Percentiles rank a stretch among this genome's conserved stretches.
Conservation (phyloP, 2,797 vertebrate species). For the Sylvilagus floridanus region DNA sequence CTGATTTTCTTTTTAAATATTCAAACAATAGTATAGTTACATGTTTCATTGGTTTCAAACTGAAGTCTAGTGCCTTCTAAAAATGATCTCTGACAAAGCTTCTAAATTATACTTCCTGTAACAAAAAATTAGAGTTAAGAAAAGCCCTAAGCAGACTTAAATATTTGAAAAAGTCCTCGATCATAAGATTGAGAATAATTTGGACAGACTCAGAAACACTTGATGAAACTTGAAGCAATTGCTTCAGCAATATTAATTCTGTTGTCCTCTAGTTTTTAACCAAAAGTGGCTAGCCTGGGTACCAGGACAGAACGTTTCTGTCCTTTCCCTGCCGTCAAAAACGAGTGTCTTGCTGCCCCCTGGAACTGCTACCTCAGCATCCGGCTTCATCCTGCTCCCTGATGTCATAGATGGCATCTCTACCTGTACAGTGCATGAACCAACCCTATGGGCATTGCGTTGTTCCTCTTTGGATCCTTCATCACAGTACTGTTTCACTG, state of each 20-base stretch:
- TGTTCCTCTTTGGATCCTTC: constrained; percentile 71
- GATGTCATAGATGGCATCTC: constrained; percentile 16
- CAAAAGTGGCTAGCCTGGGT: background rate
- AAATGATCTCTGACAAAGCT: background rate
- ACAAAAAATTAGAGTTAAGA: background rate
- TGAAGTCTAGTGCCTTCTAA: constrained; percentile 7
- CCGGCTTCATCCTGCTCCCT: background rate
- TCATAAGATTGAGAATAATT: constrained; percentile 37
- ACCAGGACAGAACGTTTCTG: background rate
- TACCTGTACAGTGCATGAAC: constrained; percentile 67
- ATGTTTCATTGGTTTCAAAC: background rate
- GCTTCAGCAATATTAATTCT: constrained; percentile 29
- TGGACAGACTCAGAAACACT: background rate
- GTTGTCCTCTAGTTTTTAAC: background rate
- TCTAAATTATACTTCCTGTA: background rate
- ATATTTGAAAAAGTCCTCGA: background rate
- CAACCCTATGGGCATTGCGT: constrained; percentile 7
- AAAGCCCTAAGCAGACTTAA: constrained; percentile 21
- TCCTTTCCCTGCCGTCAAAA: background rate
- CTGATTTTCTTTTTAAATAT: background rate
- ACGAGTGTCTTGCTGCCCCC: constrained; percentile 36
- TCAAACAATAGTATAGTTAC: background rate
- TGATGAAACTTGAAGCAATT: constrained; percentile 26
- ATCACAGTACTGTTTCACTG: constrained; percentile 64
- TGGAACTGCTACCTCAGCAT: background rate